Percentiles rank a stretch among this genome's conserved stretches.
These are phyloP conservation scores for Xyrauchen texanus DNA, from an alignment of 2,113 vertebrate species.

Conservation along the genomic window DNA sequence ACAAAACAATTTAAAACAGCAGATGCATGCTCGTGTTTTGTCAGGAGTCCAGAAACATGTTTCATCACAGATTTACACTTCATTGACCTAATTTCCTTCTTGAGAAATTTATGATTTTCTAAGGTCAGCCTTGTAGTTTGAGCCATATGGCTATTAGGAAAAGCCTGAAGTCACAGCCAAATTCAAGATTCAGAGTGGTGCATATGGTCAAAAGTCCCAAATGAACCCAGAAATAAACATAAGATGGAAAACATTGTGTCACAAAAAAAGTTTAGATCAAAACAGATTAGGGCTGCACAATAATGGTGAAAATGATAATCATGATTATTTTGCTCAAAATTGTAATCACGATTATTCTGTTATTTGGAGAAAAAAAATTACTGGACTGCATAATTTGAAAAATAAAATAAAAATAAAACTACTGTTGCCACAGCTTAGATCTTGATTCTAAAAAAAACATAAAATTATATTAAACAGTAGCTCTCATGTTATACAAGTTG, in stretches of 20 bases:
- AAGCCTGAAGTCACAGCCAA: neutral
- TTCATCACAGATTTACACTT: conserved; percentile 16
- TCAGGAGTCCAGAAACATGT: neutral
- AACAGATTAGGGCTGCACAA: neutral
- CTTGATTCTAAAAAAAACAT: no score
- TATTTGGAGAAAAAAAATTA: no score
- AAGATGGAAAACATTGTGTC: conserved; percentile 3
- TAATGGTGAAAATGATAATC: no score
- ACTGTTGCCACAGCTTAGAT: no score
- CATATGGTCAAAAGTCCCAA: conserved; percentile 6
- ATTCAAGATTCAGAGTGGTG: neutral
- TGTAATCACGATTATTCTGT: no score
- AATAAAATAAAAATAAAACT: no score
- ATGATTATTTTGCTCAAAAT: no score
- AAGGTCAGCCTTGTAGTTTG: conserved; percentile 22
- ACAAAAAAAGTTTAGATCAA: neutral
- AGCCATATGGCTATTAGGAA: conserved; percentile 28
- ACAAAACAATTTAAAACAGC: neutral
- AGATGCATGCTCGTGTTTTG: neutral
- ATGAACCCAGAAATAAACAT: neutral
- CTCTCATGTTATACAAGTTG: no score
- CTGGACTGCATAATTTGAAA: no score
- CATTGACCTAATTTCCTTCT: conserved; percentile 44
- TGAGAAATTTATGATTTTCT: conserved; percentile 33
- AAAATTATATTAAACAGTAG: no score